Evolutionary conservation across 2,888 invertebrate genomes (phyloP), one percentile per base, ranked within the genome.

Genomic region (Pollenia angustigena): DNA sequence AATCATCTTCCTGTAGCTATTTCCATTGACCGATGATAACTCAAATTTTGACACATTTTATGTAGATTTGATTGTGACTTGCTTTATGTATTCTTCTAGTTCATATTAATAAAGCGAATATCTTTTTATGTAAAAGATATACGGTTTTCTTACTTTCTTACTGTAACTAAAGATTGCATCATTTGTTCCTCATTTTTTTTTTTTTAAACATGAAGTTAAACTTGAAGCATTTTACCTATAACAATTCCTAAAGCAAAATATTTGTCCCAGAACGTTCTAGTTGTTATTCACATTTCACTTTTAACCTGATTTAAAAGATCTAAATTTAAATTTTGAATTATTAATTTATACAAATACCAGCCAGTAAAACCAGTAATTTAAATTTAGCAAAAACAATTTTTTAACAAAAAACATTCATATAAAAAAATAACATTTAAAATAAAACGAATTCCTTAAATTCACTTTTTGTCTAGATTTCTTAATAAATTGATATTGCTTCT

Each of bases 311-410:
- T 68, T 12, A 48, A 42, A 60, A 50, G 8, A 16, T 64, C 23
- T 64, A 12, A 56, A 42, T 60, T 64, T 42, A 48, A 66, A 66
- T 42, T 16, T 14, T 14, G 11, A 42, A 23, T 50, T 40, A 56
- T 42, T 23, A 50, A 66, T 18, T 40, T n/a, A 16, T 64, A 11
- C n/a, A 42, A 40, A 1, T 14, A 58, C 16, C 16, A 69, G 42
- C 68, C 42, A 18, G 68, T 69, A 11, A 69, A 69, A 82, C 69
- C 60, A 54, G 82, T 71, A 54, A 54, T 76, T 56, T 48, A 48
- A 48, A 42, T 69, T 62, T 6, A 68, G 16, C 10, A 74, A 75
- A 62, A 72, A 12, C 2, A 58, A 32, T 32, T 32, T 32, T 4
- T 32, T 32, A 6, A 32, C 0, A 6, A 32, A 23, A 32, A 32